Evolutionary conservation across 2,888 invertebrate species (phyloP).

Genomic region (Helobdella robusta): DNA sequence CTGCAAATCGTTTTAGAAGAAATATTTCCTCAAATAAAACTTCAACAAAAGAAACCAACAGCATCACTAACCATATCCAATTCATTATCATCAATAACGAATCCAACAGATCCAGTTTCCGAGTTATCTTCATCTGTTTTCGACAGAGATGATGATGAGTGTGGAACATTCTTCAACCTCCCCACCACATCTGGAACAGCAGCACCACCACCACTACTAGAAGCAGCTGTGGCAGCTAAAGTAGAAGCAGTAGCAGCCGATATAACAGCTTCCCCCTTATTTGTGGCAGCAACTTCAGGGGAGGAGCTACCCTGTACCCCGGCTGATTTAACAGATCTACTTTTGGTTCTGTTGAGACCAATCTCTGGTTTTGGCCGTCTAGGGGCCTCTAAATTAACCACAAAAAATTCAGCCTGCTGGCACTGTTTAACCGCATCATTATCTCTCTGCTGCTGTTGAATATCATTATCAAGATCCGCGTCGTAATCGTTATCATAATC

Average conservation of each 20-base stretch:
- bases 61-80: conserved; percentile 3
- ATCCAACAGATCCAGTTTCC: conserved; percentile 40
- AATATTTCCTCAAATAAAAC: no score
- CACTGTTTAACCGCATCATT: background rate
- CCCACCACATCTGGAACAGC: background rate
- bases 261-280: background rate
- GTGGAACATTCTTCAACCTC: background rate
- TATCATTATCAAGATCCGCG: background rate
- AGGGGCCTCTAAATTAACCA: conserved; percentile 16
- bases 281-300: background rate
- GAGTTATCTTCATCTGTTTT: conserved; percentile 11
- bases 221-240: background rate
- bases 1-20: no score
- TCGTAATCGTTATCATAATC: background rate
- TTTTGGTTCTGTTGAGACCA: background rate
- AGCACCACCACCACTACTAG: background rate
- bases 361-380: conserved; percentile 20
- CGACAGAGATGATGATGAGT: background rate
- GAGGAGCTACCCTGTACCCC: background rate
- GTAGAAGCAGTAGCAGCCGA: background rate
- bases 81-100: conserved; percentile 55
- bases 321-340: no score
- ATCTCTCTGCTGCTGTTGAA: background rate
- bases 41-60: background rate
- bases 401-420: conserved; percentile 17